Evolutionary conservation across 2,797 vertebrate genomes (phyloP).

Genomic region (Ataeniobius toweri): DNA sequence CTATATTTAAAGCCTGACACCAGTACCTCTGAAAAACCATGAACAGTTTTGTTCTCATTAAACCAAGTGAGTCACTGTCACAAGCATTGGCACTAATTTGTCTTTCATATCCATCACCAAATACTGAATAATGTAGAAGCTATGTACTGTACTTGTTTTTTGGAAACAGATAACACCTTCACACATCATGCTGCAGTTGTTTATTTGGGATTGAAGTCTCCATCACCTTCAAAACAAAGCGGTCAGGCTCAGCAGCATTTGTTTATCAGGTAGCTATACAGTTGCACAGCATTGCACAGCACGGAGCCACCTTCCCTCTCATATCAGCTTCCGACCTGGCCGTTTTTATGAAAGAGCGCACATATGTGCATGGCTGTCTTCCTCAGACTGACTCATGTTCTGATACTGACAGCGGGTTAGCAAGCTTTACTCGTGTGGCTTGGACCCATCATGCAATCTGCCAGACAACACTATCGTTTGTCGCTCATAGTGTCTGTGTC

Average conservation of each 20-base stretch:
- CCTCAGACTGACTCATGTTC: slow-evolving; percentile 65
- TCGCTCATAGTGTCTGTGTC: slow-evolving; percentile 36
- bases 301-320: slow-evolving; percentile 9
- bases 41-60: slow-evolving; percentile 32
- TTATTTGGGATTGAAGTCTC: slow-evolving; percentile 44
- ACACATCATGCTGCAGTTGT: slow-evolving; percentile 10
- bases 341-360: slow-evolving; percentile 21
- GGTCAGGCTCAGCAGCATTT: neutral
- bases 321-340: slow-evolving; percentile 31
- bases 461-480: slow-evolving; percentile 52
- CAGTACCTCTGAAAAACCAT: slow-evolving; percentile 34
- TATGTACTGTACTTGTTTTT: slow-evolving; percentile 18
- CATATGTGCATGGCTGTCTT: slow-evolving; percentile 48
- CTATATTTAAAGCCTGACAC: slow-evolving; percentile 54
- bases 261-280: neutral
- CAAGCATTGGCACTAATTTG: slow-evolving; percentile 38
- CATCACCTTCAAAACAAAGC: slow-evolving; percentile 1
- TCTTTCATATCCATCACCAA: slow-evolving; percentile 21
- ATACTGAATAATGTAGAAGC: slow-evolving; percentile 19
- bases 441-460: slow-evolving; percentile 60
- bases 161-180: slow-evolving; percentile 6
- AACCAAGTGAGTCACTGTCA: slow-evolving; percentile 53
- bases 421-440: slow-evolving; percentile 54
- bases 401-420: slow-evolving; percentile 48
- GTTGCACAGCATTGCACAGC: slow-evolving; percentile 8